Base-by-base conservation (phyloP, 2,797 vertebrate species). In the Sebastes ruberrimus region DNA sequence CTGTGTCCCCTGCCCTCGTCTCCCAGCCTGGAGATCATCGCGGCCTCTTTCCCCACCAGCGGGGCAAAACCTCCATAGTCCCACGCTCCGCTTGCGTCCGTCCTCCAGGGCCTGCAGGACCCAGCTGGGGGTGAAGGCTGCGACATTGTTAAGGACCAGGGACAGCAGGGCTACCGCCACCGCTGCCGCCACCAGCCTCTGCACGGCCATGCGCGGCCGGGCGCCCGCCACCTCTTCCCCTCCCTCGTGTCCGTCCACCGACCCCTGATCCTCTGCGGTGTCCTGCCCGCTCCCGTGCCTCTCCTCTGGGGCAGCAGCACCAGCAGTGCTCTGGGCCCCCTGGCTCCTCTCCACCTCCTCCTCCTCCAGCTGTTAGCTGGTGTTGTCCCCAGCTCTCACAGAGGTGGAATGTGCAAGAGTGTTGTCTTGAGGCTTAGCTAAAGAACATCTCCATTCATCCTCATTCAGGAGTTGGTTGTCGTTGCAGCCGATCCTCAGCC, bases 401-500 rank as follows among this genome's bases (percentile, higher is more conserved):
- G 83, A 85, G 69, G 73, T 80, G 88, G 87, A 85, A 5, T 69
- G 61, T 77, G 66, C 38, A 59, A 81, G 81, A 33, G 82, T 89
- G 92, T 94, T 92, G 14, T 16, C 69, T 85, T 64, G 64, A 85
- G 76, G 74, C 63, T 93, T 91, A 88, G 94, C 97, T 99, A 99
- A 97, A 98, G 97, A 89, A 99, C 98, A 97, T 99, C 98, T 93
- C 97, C 98, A 87, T 96, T 98, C 98, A 99, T 99, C 95, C 96
- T 98, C 94, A 91, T 96, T 94, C 91, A 88, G 91, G 86, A 76
- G 78, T 76, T 76, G 53, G 84, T 70, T 80, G 85, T 76, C 35
- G 49, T 88, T 22, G 80, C 75, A 78, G 83, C 86, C 25, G 84
- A 82, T 82, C 85, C 83, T 95, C 97, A 99, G 94, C 98, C 98